Conservation (phyloP, 2,797 vertebrate species). For the Cyclura pinguis region DNA sequence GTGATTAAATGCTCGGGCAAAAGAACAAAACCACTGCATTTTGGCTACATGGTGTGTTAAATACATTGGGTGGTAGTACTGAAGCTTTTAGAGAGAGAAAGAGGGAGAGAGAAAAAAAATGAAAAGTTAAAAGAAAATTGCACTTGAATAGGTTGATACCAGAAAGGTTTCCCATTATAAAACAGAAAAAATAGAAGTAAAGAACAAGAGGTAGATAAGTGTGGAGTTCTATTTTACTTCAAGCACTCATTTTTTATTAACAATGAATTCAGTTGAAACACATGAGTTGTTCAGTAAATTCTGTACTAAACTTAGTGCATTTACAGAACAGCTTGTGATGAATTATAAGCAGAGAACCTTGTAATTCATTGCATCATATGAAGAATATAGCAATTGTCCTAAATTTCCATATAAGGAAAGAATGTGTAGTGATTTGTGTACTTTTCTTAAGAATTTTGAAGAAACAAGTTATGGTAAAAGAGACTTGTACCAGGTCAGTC, state of each 20-base stretch:
- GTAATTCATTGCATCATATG: conserved; percentile 27
- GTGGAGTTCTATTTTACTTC: conserved; percentile 3
- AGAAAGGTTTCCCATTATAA: conserved; percentile 48
- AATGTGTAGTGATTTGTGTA: background rate
- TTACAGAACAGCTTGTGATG: conserved; percentile 24
- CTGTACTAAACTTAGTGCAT: background rate
- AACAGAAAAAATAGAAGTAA: conserved; percentile 37
- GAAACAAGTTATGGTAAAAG: background rate
- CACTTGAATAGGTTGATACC: background rate
- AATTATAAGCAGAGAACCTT: conserved; percentile 23
- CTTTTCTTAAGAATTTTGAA: conserved; percentile 5
- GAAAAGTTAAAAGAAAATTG: conserved; percentile 35
- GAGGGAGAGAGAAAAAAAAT: conserved; percentile 44
- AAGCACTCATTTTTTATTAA: background rate
- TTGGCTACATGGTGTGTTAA: conserved; percentile 57
- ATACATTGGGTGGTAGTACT: conserved; percentile 33
- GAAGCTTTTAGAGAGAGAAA: conserved; percentile 42
- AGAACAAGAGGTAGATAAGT: conserved; percentile 46
- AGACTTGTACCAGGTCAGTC: background rate
- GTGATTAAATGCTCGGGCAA: conserved; percentile 53
- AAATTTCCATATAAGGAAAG: conserved; percentile 1
- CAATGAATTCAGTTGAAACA: conserved; percentile 28
- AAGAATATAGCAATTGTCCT: conserved; percentile 16
- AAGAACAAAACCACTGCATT: conserved; percentile 35
- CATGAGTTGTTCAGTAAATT: conserved; percentile 19